Percentiles rank a stretch among this genome's conserved stretches.
These are phyloP conservation scores for Okamejei kenojei DNA, from an alignment of 2,797 vertebrate species.

Conservation along the genomic window DNA sequence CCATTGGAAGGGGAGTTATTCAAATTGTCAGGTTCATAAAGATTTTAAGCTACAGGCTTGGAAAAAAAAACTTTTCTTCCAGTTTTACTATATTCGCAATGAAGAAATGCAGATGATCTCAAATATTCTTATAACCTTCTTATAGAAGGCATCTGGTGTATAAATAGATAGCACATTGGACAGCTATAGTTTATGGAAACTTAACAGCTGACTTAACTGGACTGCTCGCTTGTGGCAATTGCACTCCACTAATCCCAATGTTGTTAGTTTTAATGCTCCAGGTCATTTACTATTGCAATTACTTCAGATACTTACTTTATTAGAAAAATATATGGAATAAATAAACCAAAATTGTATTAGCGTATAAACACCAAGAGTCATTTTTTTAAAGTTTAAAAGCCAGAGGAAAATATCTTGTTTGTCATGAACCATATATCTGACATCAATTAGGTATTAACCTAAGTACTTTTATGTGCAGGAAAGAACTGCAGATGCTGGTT, in stretches of 20 bases:
- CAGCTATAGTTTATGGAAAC: neutral
- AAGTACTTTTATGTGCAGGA: too few relatives aligned
- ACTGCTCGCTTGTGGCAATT: neutral
- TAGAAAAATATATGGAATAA: neutral
- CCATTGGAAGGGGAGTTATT: neutral
- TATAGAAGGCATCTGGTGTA: neutral
- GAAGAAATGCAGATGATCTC: neutral
- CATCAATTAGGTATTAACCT: neutral
- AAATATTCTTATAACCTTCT: neutral
- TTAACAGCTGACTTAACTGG: neutral
- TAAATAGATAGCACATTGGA: neutral
- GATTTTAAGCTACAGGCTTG: neutral
- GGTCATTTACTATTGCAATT: neutral
- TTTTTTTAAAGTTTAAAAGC: neutral
- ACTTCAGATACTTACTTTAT: neutral
- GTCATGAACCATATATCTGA: neutral
- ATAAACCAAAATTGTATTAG: neutral
- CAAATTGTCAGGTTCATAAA: too few relatives aligned
- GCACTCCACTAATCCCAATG: neutral
- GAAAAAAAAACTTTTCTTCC: neutral
- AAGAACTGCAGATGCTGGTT: too few relatives aligned
- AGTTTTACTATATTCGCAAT: neutral
- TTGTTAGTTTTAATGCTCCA: neutral
- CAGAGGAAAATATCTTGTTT: neutral
- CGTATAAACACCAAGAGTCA: neutral